A percentile compares a stretch with the other conserved stretches of the same genome.
phyloP scores from a whole-genome alignment of 1,140 invertebrate genomes.

The Acromyrmex charruanus region DNA sequence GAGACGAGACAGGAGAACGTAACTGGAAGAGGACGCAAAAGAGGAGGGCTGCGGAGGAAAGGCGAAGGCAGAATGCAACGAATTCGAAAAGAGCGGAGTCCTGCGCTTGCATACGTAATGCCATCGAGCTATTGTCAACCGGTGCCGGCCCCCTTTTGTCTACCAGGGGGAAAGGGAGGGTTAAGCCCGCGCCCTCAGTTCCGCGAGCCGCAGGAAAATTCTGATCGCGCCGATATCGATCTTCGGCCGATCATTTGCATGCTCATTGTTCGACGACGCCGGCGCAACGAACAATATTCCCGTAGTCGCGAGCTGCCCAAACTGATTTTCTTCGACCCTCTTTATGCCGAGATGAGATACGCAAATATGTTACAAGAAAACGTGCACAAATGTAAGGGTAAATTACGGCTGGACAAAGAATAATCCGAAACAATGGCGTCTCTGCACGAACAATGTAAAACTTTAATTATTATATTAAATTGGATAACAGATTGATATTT shows the following conservation, averaged over 20 bases:
- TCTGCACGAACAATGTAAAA: background rate
- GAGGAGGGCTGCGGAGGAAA: conserved; percentile 68
- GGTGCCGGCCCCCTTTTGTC: conserved; percentile 82
- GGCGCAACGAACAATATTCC: conserved; percentile 72
- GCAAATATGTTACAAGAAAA: conserved; percentile 1
- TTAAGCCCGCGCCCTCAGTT: conserved; percentile 66
- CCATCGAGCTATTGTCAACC: conserved; percentile 84
- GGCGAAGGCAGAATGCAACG: conserved; percentile 84
- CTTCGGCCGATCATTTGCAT: conserved; percentile 87
- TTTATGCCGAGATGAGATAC: background rate
- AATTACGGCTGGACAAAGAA: background rate
- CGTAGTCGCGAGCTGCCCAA: conserved; percentile 58
- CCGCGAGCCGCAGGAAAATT: conserved; percentile 82
- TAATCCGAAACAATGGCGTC: background rate
- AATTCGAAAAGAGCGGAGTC: conserved; percentile 84
- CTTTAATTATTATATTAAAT: background rate
- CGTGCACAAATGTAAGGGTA: background rate
- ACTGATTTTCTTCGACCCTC: conserved; percentile 59
- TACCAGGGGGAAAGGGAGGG: conserved; percentile 71
- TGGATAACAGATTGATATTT: background rate
- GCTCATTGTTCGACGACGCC: conserved; percentile 85
- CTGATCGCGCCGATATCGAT: conserved; percentile 86
- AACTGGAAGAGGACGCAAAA: conserved; percentile 62
- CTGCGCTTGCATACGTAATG: conserved; percentile 86
- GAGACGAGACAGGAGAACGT: conserved; percentile 40